These are phyloP conservation scores for Ceramica pisi DNA, from an alignment of 2,888 invertebrate species.

Conservation along the genomic window DNA sequence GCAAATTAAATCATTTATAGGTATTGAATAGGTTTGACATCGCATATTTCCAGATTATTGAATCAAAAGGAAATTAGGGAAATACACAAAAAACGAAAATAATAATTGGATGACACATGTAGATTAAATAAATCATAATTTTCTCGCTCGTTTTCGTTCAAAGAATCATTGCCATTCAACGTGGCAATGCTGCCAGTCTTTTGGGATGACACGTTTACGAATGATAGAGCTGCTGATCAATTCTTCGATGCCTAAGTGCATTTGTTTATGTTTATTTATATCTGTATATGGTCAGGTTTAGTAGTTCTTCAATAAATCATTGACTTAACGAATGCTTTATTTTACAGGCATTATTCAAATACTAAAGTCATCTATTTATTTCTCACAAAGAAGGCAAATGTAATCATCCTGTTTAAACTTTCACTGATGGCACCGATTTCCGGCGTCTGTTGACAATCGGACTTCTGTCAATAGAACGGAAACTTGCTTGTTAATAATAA, in stretches of 20 bases:
- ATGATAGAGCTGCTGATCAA: too few relatives aligned
- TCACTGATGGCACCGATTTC: constrained; percentile 31
- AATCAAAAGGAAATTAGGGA: neutral
- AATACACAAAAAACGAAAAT: neutral
- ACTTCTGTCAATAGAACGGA: constrained; percentile 24
- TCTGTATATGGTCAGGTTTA: too few relatives aligned
- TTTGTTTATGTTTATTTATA: too few relatives aligned
- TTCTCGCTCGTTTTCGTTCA: too few relatives aligned
- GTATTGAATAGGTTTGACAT: too few relatives aligned
- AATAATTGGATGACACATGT: neutral
- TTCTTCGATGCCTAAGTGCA: too few relatives aligned
- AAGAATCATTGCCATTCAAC: too few relatives aligned
- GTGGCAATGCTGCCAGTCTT: too few relatives aligned
- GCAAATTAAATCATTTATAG: too few relatives aligned
- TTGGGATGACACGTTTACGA: too few relatives aligned
- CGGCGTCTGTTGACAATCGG: constrained; percentile 5
- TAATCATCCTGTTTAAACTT: constrained; percentile 26
- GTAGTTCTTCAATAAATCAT: neutral
- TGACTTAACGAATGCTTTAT: neutral
- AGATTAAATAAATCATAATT: neutral
- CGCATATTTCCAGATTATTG: neutral
- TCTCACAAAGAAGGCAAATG: neutral
- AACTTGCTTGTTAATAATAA: constrained; percentile 3
- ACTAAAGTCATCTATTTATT: neutral
- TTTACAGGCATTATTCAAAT: neutral